Evolutionary conservation across 2,797 vertebrate species (phyloP).

Genomic region (Premnoplex brunnescens): DNA sequence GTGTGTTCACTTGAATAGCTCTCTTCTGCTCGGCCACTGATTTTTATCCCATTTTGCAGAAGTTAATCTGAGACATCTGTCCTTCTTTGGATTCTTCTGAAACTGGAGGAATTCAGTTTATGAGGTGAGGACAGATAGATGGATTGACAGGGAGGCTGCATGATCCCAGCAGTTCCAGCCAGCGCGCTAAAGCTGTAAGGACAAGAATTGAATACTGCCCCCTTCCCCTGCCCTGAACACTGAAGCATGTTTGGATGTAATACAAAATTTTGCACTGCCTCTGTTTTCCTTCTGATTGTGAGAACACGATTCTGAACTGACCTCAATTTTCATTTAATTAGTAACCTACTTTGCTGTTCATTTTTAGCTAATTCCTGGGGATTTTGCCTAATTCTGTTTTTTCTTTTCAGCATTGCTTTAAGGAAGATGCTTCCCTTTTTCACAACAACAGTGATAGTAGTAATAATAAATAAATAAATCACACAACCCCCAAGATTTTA

Average conservation of each 20-base stretch:
- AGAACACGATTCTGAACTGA: not conserved
- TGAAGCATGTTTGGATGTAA: not conserved
- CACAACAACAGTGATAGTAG: not conserved
- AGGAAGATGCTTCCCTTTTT: not conserved
- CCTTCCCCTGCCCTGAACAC: not conserved
- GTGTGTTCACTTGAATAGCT: not conserved
- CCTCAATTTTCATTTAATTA: slow-evolving; percentile 52
- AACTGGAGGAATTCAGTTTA: not conserved
- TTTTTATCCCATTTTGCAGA: not conserved
- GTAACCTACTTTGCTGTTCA: slow-evolving; percentile 36
- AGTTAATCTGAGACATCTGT: not conserved
- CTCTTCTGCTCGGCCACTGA: not conserved
- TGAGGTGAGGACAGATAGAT: not conserved
- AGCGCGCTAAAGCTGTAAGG: not conserved
- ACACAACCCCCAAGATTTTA: not conserved
- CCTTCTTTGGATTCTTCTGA: not conserved
- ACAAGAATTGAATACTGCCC: not conserved
- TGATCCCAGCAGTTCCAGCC: not conserved
- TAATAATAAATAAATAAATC: not conserved
- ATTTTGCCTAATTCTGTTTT: slow-evolving; percentile 12
- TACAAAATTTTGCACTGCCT: not conserved
- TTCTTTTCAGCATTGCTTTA: not conserved
- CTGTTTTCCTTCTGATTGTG: not conserved
- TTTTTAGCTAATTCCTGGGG: slow-evolving; percentile 59
- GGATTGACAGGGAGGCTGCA: not conserved